Evolutionary conservation across 2,797 vertebrate genomes (phyloP), one percentile per base, ranked within the genome.

Genomic region (Nyctalus aviator): DNA sequence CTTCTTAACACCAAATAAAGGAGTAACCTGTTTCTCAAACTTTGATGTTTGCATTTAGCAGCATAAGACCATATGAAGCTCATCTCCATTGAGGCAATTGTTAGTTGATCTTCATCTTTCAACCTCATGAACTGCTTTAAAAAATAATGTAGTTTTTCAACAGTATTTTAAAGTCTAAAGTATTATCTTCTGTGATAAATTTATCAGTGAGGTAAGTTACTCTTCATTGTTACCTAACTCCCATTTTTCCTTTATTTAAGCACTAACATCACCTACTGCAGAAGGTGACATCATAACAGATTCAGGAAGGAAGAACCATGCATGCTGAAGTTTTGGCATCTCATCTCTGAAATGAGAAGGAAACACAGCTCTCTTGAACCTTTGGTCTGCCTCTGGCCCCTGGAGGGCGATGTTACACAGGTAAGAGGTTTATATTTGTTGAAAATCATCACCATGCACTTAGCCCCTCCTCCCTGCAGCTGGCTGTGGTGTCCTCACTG

Each of bases 151-250:
- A 64, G 14, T 44, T 35, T 79, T 3, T 68, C 21, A 41, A 48
- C 27, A 15, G 15, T 18, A 55, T 85, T 85, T 25, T 32, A 69
- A 81, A 78, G 4, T 41, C 72, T 53, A 86, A 17, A 59, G 68
- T n/a, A n/a, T 50, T 68, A 21, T 86, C 30, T 79, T 93, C 69
- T 69, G 44, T 82, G 50, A 82, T 11, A 23, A 69, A 37, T 86
- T 93, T 71, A 32, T 76, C 68, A 90, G 30, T 25, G 59, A 95
- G 72, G 30, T 75, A 64, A 85, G 59, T 48, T 76, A 71, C 35
- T 90, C 69, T 64, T 81, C 23, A 17, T 76, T 73, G 79, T 25
- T 35, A 77, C 50, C n/a, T 35, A 41, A 20, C 13, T 76, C 13
- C 2, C 11, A 50, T 59, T 76, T 66, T 20, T 93, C 32, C 20